Percentiles rank a stretch among this genome's conserved stretches.
Evolutionary conservation across 1,140 invertebrate genomes (phyloP).

Genomic region (Gryon sp.): DNA sequence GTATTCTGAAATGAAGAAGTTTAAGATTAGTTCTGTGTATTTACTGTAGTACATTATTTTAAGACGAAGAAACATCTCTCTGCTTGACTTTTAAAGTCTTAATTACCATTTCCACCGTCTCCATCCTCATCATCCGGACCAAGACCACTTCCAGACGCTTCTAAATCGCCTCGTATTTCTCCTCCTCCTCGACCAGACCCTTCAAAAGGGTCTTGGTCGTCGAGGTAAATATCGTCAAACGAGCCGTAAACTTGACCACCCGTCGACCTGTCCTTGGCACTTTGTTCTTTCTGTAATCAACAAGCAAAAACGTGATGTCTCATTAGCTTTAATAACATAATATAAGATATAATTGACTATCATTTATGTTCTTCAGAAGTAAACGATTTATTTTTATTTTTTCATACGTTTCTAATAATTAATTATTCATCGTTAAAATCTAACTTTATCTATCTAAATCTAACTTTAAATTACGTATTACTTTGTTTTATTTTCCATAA

Average conservation of each 20-base stretch:
- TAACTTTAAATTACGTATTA: too few relatives aligned
- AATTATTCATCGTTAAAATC: too few relatives aligned
- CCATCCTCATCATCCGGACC: slow-evolving; percentile 85
- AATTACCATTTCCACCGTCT: slow-evolving; percentile 70
- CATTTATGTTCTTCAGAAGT: too few relatives aligned
- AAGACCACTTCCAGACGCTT: slow-evolving; percentile 85
- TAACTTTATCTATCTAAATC: too few relatives aligned
- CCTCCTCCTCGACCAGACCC: slow-evolving; percentile 78
- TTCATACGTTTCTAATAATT: too few relatives aligned
- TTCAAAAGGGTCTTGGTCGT: slow-evolving; percentile 78
- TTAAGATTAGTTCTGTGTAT: background rate
- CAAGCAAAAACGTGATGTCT: background rate
- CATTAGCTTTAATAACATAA: too few relatives aligned
- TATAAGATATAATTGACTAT: too few relatives aligned
- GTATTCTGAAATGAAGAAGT: slow-evolving; percentile 68
- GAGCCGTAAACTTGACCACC: slow-evolving; percentile 71
- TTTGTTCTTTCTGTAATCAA: slow-evolving; percentile 71
- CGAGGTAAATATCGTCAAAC: slow-evolving; percentile 77
- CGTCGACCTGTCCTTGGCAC: slow-evolving; percentile 69
- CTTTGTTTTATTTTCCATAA: too few relatives aligned
- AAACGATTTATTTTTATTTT: too few relatives aligned
- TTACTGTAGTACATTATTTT: too few relatives aligned
- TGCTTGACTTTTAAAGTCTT: background rate
- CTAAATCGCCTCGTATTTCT: slow-evolving; percentile 82
- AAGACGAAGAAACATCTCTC: too few relatives aligned